Conservation (phyloP, 2,888 invertebrate species). For the Tetranychus piercei region DNA sequence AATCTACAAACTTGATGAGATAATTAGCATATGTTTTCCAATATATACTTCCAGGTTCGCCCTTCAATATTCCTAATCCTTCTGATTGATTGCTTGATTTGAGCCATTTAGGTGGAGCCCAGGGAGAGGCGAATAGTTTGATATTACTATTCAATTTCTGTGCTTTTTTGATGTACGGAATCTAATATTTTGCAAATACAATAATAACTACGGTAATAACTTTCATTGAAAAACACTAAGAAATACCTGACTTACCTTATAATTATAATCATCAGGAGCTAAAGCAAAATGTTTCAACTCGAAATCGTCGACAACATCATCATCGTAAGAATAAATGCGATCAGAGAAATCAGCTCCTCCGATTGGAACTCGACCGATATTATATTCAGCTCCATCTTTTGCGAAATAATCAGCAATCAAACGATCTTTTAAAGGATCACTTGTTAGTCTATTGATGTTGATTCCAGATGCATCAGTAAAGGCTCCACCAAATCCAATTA, state of each 20-base stretch:
- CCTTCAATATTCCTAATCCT: slow-evolving; percentile 32
- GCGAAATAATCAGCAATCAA: too few species aligned
- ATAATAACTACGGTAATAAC: background rate
- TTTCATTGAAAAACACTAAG: too few species aligned
- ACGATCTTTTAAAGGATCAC: too few species aligned
- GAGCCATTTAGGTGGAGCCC: slow-evolving; percentile 42
- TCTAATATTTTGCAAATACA: too few species aligned
- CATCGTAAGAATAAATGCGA: slow-evolving; percentile 27
- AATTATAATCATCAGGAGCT: background rate
- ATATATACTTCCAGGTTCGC: slow-evolving; percentile 34
- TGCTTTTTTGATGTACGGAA: slow-evolving; percentile 32
- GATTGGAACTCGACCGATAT: too few species aligned
- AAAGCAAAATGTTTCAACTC: slow-evolving; percentile 5
- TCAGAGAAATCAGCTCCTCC: slow-evolving; percentile 1
- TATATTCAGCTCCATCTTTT: too few species aligned
- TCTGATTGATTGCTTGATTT: slow-evolving; percentile 36
- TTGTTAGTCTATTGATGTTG: too few species aligned
- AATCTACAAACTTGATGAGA: slow-evolving; percentile 46
- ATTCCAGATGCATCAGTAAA: too few species aligned
- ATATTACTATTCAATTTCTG: slow-evolving; percentile 26
- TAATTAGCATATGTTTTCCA: slow-evolving; percentile 66
- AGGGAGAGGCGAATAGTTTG: slow-evolving; percentile 37
- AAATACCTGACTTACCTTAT: background rate
- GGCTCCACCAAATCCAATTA: too few species aligned
- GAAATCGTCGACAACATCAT: slow-evolving; percentile 28